Evolutionary conservation across 2,888 invertebrate genomes (phyloP).

Genomic region (Isotomurus palustris): DNA sequence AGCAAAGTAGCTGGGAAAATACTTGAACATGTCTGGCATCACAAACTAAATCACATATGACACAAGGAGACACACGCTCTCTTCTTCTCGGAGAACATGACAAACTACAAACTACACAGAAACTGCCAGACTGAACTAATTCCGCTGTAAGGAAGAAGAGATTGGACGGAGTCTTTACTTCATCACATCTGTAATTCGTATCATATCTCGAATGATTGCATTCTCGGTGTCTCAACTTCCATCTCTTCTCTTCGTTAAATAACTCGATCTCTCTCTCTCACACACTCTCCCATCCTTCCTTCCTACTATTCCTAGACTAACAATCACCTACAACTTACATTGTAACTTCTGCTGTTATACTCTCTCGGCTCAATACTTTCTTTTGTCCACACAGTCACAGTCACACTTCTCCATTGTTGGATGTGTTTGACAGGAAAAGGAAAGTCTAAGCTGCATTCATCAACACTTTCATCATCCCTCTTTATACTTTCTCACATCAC

Average conservation of each 20-base stretch:
- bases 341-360: not conserved
- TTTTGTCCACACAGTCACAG: too few species aligned
- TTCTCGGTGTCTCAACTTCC: not conserved
- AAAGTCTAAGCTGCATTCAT: too few species aligned
- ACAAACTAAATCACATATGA: conserved; percentile 13
- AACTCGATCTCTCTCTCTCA: not conserved
- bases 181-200: conserved; percentile 5
- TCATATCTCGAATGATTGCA: not conserved
- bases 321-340: not conserved
- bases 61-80: too few species aligned
- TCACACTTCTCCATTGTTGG: too few species aligned
- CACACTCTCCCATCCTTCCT: too few species aligned
- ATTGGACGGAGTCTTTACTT: not conserved
- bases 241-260: not conserved
- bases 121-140: not conserved
- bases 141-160: not conserved
- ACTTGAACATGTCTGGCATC: conserved; percentile 11
- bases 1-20: conserved; percentile 14
- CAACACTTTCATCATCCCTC: too few species aligned
- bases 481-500: too few species aligned
- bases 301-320: not conserved
- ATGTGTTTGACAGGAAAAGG: too few species aligned
- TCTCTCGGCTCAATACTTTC: too few species aligned
- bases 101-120: not conserved
- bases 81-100: too few species aligned